Conservation (phyloP, 2,113 vertebrate species). For the Amphiprion percula region DNA sequence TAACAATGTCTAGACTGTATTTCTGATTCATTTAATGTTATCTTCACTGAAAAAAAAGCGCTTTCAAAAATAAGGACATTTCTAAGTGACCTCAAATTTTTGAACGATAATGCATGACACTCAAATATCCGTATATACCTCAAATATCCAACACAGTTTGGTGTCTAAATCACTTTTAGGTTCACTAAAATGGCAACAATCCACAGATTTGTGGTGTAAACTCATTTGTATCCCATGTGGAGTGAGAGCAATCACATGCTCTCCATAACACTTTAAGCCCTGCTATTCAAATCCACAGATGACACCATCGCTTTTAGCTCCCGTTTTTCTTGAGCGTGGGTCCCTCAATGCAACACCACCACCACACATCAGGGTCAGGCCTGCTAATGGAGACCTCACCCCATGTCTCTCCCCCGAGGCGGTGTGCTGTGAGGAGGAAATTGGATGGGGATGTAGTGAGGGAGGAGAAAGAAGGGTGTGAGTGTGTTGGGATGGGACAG, state of each 20-base stretch:
- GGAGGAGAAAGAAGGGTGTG: not conserved
- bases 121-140: not conserved
- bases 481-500: constrained; percentile 1
- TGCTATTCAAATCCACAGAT: constrained; percentile 33
- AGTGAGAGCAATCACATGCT: constrained; percentile 5
- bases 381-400: constrained; percentile 81
- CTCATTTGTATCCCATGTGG: constrained; percentile 22
- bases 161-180: not conserved
- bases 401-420: constrained; percentile 64
- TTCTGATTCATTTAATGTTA: too few relatives aligned
- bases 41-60: too few relatives aligned
- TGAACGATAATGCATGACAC: too few relatives aligned
- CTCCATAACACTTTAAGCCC: constrained; percentile 11
- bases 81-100: too few relatives aligned
- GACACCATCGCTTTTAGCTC: constrained; percentile 54
- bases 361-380: constrained; percentile 19
- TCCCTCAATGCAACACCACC: constrained; percentile 39
- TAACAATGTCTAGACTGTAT: too few relatives aligned
- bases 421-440: constrained; percentile 65
- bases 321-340: constrained; percentile 26
- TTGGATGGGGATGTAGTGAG: constrained; percentile 16
- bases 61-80: too few relatives aligned
- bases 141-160: not conserved
- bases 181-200: not conserved
- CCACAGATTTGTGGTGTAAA: not conserved